A percentile compares a stretch with the other conserved stretches of the same genome.
phyloP scores from a whole-genome alignment of 2,888 invertebrate genomes.

The Yponomeuta plumbellus region DNA sequence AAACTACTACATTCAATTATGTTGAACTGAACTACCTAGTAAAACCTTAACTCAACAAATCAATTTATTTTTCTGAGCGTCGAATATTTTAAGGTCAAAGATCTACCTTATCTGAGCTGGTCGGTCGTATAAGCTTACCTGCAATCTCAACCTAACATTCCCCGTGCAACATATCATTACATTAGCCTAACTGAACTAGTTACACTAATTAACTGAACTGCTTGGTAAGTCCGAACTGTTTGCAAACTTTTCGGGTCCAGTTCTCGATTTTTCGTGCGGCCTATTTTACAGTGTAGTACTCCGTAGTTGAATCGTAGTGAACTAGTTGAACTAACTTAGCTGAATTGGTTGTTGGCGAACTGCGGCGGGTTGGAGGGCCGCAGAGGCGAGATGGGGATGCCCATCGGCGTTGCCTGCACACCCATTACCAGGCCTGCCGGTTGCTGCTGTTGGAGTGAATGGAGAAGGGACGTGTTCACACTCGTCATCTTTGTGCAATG shows the following conservation, averaged over 20 bases:
- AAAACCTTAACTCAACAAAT: too few species aligned
- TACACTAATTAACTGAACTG: neutral
- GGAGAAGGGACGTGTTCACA: neutral
- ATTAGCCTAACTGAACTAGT: too few species aligned
- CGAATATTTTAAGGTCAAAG: too few species aligned
- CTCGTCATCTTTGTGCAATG: neutral
- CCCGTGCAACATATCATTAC: too few species aligned
- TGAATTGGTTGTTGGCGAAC: constrained; percentile 63
- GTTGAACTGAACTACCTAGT: too few species aligned
- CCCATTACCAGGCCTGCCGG: constrained; percentile 72
- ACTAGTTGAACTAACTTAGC: constrained; percentile 42
- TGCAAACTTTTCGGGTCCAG: neutral
- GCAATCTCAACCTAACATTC: too few species aligned
- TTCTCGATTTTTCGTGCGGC: neutral
- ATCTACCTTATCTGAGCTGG: too few species aligned
- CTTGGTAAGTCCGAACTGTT: neutral
- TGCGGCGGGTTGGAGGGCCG: constrained; percentile 60
- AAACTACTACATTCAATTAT: too few species aligned
- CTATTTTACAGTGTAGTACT: neutral
- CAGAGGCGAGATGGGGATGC: constrained; percentile 60
- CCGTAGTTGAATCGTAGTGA: constrained; percentile 16
- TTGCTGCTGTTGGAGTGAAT: constrained; percentile 42
- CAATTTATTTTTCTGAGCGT: too few species aligned
- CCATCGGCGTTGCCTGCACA: constrained; percentile 55
- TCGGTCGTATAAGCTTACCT: too few species aligned